Base-by-base conservation (phyloP, 2,113 vertebrate species). In the Bubo blakistoni region DNA sequence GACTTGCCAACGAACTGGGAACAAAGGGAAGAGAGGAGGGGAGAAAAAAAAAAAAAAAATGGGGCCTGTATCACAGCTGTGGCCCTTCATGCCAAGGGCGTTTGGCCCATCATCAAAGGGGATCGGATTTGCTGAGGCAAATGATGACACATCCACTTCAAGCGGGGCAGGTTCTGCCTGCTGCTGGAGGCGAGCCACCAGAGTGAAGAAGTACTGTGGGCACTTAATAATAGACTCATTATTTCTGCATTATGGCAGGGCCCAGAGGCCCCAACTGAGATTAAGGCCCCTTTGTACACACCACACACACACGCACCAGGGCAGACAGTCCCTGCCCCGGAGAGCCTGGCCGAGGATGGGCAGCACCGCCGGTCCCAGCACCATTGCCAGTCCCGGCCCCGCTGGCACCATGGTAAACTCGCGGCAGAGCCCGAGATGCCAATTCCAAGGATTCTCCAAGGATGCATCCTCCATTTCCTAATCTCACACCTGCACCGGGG, bases 61-160 rank as follows among this genome's bases (percentile, higher is more conserved):
- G 69, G 90, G 73, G 76, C 94, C 92, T 92, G 92, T 94, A 95
- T 95, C 94, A 94, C 96, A 90, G 91, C 93, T 95, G 88, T 92
- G 81, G 92, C 91, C 87, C 89, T 96, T 93, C 42, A 86, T 95
- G 97, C 97, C 96, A 96, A 97, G 92, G 96, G 91, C 92, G 58
- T 94, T 96, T 96, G 97, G 96, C 95, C 96, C 96, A 90, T 97
- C 96, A 83, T 96, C 96, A 95, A 96, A 97, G 96, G 74, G 88
- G 91, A 95, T 91, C 2, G 25, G 89, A 95, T 96, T 82, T 96
- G 96, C 94, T 94, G 95, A 96, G 94, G 95, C 96, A 96, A 96
- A 96, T 96, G 88, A 95, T 95, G 96, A 96, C 93, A 94, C 94
- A 92, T 94, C 90, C 95, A 97, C 89, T 92, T 93, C 91, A 97